Conservation (phyloP, 2,888 invertebrate species). For the Clitarchus hookeri region DNA sequence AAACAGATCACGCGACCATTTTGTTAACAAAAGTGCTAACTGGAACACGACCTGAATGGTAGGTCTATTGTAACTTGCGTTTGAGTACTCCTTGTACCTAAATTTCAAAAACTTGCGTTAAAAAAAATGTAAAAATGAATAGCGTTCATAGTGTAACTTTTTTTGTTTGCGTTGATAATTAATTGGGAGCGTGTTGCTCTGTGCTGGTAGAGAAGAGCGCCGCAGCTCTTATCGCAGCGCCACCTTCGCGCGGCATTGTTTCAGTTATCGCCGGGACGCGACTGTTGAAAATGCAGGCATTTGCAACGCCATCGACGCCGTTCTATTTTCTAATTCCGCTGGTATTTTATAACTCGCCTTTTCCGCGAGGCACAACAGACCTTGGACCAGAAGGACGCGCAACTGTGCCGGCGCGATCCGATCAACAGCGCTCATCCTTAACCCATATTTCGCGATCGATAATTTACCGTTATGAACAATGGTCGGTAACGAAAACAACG, state of each 20-base stretch:
- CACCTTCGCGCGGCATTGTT: neutral
- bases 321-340: slow-evolving; percentile 6
- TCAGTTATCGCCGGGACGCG: neutral
- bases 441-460: neutral
- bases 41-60: too few species aligned
- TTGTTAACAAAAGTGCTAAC: too few species aligned
- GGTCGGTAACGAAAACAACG: neutral
- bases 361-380: neutral
- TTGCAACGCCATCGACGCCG: neutral
- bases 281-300: neutral
- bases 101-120: too few species aligned
- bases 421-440: neutral
- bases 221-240: neutral
- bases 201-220: too few species aligned
- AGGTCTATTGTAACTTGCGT: too few species aligned
- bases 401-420: neutral
- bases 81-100: too few species aligned
- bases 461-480: neutral
- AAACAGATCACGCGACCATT: too few species aligned
- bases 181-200: too few species aligned
- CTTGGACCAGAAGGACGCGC: neutral
- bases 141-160: too few species aligned
- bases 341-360: neutral
- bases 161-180: too few species aligned
- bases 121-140: too few species aligned